Conservation (phyloP, 2,113 vertebrate genomes). For the Chionomys nivalis region DNA sequence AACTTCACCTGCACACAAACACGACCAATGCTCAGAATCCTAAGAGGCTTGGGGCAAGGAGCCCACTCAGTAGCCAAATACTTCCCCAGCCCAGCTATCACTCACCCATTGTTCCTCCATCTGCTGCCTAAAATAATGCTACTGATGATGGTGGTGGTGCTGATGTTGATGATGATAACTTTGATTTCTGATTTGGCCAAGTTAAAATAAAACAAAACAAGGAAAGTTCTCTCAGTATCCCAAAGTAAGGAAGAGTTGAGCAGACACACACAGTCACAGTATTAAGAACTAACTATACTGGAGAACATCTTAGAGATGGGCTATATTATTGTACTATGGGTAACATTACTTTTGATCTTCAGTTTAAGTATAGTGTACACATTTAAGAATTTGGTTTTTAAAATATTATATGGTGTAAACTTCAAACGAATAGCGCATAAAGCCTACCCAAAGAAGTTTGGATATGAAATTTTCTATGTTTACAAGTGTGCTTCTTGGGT, state of each 20-base stretch:
- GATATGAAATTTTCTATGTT: background rate
- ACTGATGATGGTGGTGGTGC: background rate
- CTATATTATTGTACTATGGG: background rate
- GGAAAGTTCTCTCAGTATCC: background rate
- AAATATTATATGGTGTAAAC: background rate
- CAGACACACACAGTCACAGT: no score
- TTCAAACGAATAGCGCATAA: background rate
- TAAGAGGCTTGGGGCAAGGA: accelerated
- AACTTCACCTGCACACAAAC: accelerated
- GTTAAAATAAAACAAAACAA: background rate
- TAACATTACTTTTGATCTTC: background rate
- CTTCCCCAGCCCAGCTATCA: background rate
- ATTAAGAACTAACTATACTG: background rate
- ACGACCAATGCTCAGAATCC: background rate
- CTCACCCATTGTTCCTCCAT: background rate
- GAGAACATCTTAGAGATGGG: background rate
- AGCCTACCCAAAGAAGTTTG: background rate
- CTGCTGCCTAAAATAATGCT: background rate
- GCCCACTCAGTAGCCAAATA: accelerated
- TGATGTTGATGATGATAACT: background rate
- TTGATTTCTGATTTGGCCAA: background rate
- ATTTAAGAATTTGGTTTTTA: background rate
- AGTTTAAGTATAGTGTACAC: background rate
- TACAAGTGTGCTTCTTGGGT: background rate
- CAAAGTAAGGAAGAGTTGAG: background rate